Base-by-base conservation (phyloP, 2,797 vertebrate species). In the Thalassophryne amazonica region DNA sequence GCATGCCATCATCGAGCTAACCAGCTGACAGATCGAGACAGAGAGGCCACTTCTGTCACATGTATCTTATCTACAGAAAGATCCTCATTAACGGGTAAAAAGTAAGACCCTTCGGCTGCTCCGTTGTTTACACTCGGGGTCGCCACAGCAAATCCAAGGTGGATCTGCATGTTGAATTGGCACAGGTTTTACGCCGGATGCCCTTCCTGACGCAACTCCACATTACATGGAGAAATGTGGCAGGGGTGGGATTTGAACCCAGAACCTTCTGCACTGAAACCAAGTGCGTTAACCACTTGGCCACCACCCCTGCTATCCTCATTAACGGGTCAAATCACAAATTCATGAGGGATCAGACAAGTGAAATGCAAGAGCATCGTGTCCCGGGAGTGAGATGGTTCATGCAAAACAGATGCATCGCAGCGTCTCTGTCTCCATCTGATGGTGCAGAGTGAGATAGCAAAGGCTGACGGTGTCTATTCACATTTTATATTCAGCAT, bases 391-490 rank as follows among this genome's bases (percentile, higher is more conserved):
- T 80, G 58, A 77, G 50, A 38, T 19, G 22, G 43, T 30, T 36
- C 41, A 58, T 69, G 53, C 24, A 73, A 61, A 80, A 50, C 32
- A 18, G 34, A 41, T 43, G 13, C 51, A 81, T 80, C 55, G 14
- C 38, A 35, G 71, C 78, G 84, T 85, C 81, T 86, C 65, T 91
- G 90, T 87, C 88, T 88, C 89, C 91, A 81, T 83, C 90, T 78
- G 33, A 69, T 85, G 91, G 88, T 34, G 15, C 7, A 38, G 6
- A 3, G 25, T 3, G 53, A 53, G 78, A 81, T 43, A 22, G 24
- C 81, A 83, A 24, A 45, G 7, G 2, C 17, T 40, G 3, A 19
- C 21, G 6, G 16, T 7, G 17, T 48, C 18, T 28, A 46, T 36
- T 46, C 41, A 60, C 3, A 47, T 31, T 32, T 18, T 27, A 28